Evolutionary conservation across 37 sponge, comb jelly and placozoan species (phyloP), one percentile per base, ranked within the genome.

Genomic region (Agelas oroides): DNA sequence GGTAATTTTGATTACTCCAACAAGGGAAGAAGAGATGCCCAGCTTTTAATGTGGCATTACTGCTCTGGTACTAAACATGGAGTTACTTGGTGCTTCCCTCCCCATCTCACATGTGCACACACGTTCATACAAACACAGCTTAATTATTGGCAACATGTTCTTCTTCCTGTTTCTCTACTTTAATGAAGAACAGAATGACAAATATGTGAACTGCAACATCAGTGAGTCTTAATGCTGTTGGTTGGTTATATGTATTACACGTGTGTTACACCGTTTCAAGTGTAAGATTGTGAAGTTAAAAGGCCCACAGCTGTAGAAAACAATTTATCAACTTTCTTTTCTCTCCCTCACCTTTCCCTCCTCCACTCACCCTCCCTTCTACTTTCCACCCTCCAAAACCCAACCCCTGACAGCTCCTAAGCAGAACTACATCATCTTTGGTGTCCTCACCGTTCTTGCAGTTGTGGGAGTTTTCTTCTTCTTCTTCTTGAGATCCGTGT

Each of bases 371-470:
- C 38, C 74, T 34, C 69, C 33, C 70, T 31, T 11, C 35, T 2
- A 5, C 5, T 61, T 5, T 14, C 11, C 62, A 6, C 27, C 25
- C 62, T 61, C 27, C n/a, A 5, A 14, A 5, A 3, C 62, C n/a
- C 5, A 6, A 6, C 5, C 30, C 6, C 20, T 69, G 18, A 0
- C 65, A 93, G 94, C 70, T 72, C 66, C 5, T n/a, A 13, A 19
- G 0, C 75, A 71, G 28, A 93, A 90, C 68, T 78, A 66, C 53
- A 83, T 86, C 61, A 80, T 90, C 54, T 93, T 86, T 72, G 73
- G 75, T 27, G 79, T 76, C n/a, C 76, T 93, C 41, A 86, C 94
- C 37, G 58, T 81, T 0, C 56, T 93, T n/a, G 90, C 83, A 35
- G 58, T 86, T 2, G 31, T 53, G 31, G 94, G 94, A 0, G 57